Evolutionary conservation across 2,113 vertebrate genomes (phyloP).

Genomic region (Oostethus manadensis): DNA sequence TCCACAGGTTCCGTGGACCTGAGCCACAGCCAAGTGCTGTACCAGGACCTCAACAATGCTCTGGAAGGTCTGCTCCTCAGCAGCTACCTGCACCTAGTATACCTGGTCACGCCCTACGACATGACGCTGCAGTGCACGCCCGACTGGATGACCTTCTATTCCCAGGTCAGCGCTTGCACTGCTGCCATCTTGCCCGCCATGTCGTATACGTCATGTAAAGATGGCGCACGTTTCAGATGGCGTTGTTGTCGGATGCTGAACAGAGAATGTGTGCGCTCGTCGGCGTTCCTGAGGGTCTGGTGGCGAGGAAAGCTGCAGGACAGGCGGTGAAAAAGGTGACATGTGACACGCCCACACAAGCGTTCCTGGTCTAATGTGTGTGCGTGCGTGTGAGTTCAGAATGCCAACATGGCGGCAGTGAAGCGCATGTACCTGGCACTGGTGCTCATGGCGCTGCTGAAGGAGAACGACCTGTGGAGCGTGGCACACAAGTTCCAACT

Average conservation of each 20-base stretch:
- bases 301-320: constrained; percentile 85
- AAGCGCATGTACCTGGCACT: constrained; percentile 83
- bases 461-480: constrained; percentile 84
- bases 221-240: constrained; percentile 70
- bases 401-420: constrained; percentile 68
- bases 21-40: constrained; percentile 78
- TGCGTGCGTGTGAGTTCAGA: constrained; percentile 55
- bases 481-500: constrained; percentile 84
- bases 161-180: constrained; percentile 73
- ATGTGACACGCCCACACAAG: not conserved
- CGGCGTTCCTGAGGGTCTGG: constrained; percentile 89
- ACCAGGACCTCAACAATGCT: constrained; percentile 82
- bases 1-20: constrained; percentile 84
- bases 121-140: constrained; percentile 77
- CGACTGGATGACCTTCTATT: constrained; percentile 90
- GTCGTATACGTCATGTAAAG: not conserved
- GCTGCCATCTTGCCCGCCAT: not conserved
- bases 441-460: constrained; percentile 82
- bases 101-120: constrained; percentile 88
- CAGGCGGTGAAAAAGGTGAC: constrained; percentile 85
- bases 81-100: constrained; percentile 85
- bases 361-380: not conserved
- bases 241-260: constrained; percentile 78
- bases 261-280: constrained; percentile 79
- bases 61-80: constrained; percentile 87